Conservation (phyloP, 2,113 vertebrate species). For the Epinephelus lanceolatus region DNA sequence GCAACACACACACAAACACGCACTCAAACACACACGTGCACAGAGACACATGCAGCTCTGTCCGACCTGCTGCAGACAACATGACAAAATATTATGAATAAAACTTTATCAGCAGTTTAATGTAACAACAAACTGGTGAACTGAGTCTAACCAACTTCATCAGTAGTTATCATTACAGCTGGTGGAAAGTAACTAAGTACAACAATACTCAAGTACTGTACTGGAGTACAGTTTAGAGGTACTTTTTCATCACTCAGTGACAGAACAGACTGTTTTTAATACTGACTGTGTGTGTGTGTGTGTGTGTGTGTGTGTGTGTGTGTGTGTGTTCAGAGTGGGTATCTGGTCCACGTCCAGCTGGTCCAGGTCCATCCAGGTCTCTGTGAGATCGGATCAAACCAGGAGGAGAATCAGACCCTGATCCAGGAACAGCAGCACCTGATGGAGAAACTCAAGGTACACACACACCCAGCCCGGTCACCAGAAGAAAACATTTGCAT, state of each 20-base stretch:
- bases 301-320: conserved; percentile 9
- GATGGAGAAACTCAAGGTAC: conserved; percentile 91
- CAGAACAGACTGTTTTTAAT: background rate
- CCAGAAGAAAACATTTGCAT: too few species aligned
- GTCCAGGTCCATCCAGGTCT: conserved; percentile 91
- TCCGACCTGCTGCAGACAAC: too few species aligned
- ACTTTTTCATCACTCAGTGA: too few species aligned
- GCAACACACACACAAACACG: conserved; percentile 1
- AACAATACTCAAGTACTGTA: too few species aligned
- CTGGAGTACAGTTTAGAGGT: too few species aligned
- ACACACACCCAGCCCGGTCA: background rate
- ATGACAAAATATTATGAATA: too few species aligned
- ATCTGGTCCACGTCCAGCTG: conserved; percentile 89
- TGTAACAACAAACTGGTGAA: too few species aligned
- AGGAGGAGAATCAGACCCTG: conserved; percentile 89
- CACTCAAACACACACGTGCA: background rate
- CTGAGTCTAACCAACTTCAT: too few species aligned
- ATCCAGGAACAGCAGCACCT: conserved; percentile 91
- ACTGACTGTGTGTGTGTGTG: conserved; percentile 2
- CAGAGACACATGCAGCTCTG: background rate
- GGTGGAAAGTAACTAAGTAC: too few species aligned
- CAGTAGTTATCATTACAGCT: too few species aligned
- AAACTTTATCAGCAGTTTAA: too few species aligned
- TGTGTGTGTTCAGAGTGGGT: conserved; percentile 86
- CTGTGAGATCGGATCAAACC: conserved; percentile 91